Conservation (phyloP, 37 sponge, comb jelly and placozoan species). For the Amphimedon queenslandica region DNA sequence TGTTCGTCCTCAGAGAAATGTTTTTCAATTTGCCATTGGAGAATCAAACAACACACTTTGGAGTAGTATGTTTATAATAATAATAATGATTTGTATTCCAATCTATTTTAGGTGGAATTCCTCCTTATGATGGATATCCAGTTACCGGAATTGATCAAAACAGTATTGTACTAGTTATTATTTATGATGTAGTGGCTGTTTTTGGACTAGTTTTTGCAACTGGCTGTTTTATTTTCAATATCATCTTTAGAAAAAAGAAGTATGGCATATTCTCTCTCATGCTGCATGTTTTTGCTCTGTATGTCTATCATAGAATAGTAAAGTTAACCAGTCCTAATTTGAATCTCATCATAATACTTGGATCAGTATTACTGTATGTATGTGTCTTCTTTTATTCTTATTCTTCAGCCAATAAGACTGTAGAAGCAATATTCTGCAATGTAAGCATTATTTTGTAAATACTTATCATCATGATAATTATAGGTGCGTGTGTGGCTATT, state of each 20-base stretch:
- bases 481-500: constrained; percentile 10
- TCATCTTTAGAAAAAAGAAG: constrained; percentile 11
- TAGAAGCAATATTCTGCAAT: constrained; percentile 5
- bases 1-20: neutral
- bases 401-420: neutral
- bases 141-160: neutral
- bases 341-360: constrained; percentile 6
- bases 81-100: neutral
- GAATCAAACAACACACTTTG: neutral
- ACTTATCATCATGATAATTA: neutral
- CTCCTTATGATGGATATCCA: constrained; percentile 18
- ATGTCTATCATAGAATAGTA: constrained; percentile 8
- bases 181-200: neutral
- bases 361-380: constrained; percentile 7
- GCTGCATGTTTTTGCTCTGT: neutral
- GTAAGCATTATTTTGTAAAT: constrained; percentile 8
- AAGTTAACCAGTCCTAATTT: constrained; percentile 19
- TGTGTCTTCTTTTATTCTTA: neutral
- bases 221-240: constrained; percentile 4
- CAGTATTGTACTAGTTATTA: neutral
- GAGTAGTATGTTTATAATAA: neutral
- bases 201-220: constrained; percentile 4
- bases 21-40: neutral
- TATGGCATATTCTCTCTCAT: neutral
- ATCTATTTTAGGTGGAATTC: constrained; percentile 5